Percentiles rank a stretch among this genome's conserved stretches.
phyloP scores from a whole-genome alignment of 2,888 invertebrate genomes.

The Eristalis pertinax region DNA sequence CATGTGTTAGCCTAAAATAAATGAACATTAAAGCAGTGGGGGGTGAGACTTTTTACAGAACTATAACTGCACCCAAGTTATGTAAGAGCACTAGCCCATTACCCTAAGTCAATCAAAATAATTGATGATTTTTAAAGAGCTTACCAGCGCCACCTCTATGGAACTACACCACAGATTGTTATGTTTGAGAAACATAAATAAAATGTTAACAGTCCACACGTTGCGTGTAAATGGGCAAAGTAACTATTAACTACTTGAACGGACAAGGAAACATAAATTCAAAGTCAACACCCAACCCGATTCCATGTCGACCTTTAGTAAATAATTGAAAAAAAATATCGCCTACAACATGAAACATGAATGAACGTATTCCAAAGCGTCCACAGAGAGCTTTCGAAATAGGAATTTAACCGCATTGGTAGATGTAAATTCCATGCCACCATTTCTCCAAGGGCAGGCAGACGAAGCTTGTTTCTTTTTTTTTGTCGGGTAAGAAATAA shows the following conservation, averaged over 20 bases:
- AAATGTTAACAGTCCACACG: background rate
- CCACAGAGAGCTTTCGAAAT: background rate
- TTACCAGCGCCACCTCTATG: no score
- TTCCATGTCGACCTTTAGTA: background rate
- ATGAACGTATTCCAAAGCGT: background rate
- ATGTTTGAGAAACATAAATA: background rate
- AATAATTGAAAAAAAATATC: background rate
- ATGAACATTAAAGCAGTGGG: no score
- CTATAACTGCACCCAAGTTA: no score
- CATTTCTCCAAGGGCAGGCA: background rate
- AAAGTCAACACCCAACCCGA: background rate
- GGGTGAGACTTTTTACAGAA: no score
- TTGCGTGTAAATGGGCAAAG: background rate
- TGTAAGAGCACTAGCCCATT: no score
- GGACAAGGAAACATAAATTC: background rate
- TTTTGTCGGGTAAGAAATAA: background rate
- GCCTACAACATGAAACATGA: background rate
- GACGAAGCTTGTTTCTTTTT: background rate
- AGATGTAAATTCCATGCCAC: background rate
- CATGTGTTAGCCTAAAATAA: no score
- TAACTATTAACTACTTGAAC: background rate
- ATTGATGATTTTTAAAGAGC: no score
- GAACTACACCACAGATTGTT: no score
- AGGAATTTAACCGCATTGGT: background rate
- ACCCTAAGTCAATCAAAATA: no score